phyloP scores from a whole-genome alignment of 2,797 vertebrate species.

The Sylvia borin region DNA sequence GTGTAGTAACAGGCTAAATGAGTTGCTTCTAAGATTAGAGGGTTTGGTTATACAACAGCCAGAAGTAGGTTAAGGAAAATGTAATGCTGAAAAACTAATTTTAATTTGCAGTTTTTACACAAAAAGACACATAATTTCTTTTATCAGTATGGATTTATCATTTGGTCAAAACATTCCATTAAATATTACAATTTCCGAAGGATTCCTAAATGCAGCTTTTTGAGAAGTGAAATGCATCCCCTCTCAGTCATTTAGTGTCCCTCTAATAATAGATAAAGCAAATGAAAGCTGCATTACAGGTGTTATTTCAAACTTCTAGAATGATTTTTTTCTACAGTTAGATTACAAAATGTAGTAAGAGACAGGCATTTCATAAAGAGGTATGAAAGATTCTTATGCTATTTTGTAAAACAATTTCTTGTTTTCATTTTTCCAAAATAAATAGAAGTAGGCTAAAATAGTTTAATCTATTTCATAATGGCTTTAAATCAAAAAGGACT shows the following conservation, averaged over 20 bases:
- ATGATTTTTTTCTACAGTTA: background rate
- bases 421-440: background rate
- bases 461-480: background rate
- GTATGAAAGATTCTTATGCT: background rate
- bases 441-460: background rate
- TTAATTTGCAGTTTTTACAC: background rate
- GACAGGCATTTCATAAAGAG: background rate
- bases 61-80: background rate
- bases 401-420: background rate
- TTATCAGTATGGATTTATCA: fast-evolving
- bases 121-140: background rate
- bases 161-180: background rate
- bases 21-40: background rate
- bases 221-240: background rate
- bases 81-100: background rate
- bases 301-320: background rate
- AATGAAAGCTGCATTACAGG: background rate
- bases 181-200: background rate
- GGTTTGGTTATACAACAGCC: background rate
- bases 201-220: background rate
- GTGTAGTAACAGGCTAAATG: background rate
- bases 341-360: background rate
- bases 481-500: background rate
- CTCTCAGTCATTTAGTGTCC: background rate
- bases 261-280: background rate